Base-by-base conservation (phyloP, 2,888 invertebrate genomes). In the Tubiluchus corallicola region DNA sequence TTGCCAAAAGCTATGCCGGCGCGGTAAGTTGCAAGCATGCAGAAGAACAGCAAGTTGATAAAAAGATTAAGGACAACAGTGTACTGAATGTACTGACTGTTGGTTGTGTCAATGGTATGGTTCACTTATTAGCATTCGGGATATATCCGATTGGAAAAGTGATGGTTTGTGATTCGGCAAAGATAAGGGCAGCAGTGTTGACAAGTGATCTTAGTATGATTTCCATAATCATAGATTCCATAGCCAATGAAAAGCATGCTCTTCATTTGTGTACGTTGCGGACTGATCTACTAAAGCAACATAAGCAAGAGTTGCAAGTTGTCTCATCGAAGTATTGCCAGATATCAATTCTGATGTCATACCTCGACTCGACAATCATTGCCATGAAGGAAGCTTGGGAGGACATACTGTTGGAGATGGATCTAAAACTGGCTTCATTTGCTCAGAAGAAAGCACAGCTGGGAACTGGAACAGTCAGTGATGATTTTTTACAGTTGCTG, bases 391-490 rank as follows among this genome's bases (percentile, higher is more conserved):
- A 90, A 65, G 82, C 87, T 0, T 92, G 88, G 87, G 92, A 92
- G 61, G 85, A 82, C 50, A 84, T 90, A 55, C 69, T 92, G 29
- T 62, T 88, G 38, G 90, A 92, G 68, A 83, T 92, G 77, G 90
- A 92, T 60, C 78, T 81, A 41, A 92, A 92, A 67, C 72, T 94
- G 54, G 76, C 82, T 1, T 77, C 78, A 52, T 90, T 87, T 69
- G 87, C 85, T 9, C 76, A 79, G 45, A 55, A 60, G 41, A 64
- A 63, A 50, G 16, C 44, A 49, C 18, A 47, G 48, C 52, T 56
- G 54, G 48, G 49, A 13, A 75, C 77, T 55, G 83, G 83, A 40
- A 78, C 79, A 39, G 77, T 90, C 13, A 81, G 85, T 13, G 83
- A 87, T 37, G 88, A 92, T 65, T 82, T 92, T 61, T 66, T 92